Conservation (phyloP, 2,888 invertebrate genomes). For the Crepidodera aurea region DNA sequence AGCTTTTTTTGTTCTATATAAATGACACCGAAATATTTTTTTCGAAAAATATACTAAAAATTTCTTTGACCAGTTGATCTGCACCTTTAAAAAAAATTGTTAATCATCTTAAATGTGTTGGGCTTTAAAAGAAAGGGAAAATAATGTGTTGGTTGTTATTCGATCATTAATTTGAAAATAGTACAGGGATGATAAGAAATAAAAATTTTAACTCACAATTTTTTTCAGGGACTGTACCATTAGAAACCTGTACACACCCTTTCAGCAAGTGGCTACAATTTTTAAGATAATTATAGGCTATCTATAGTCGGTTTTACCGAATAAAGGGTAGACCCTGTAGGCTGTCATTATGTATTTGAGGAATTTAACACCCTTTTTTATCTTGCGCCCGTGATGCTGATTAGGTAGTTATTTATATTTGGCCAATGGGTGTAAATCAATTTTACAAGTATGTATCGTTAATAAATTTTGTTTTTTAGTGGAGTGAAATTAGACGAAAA, state of each 20-base stretch:
- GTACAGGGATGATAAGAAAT: too few species aligned
- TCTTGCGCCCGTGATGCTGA: background rate
- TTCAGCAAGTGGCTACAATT: conserved; percentile 22
- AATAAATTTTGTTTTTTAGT: too few species aligned
- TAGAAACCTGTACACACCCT: conserved; percentile 13
- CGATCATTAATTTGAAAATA: conserved; percentile 31
- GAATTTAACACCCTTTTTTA: conserved; percentile 32
- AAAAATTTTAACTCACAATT: too few species aligned
- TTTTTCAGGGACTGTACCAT: conserved; percentile 15
- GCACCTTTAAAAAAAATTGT: too few species aligned
- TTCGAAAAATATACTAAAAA: conserved; percentile 3
- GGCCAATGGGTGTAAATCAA: background rate
- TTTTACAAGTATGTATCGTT: too few species aligned
- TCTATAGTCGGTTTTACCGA: conserved; percentile 31
- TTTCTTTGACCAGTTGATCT: too few species aligned
- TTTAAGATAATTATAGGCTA: conserved; percentile 37
- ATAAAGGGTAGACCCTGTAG: conserved; percentile 31
- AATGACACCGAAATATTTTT: too few species aligned
- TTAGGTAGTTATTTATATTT: background rate
- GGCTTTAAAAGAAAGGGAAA: conserved; percentile 16
- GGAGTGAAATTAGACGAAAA: too few species aligned
- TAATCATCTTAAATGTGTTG: conserved; percentile 14
- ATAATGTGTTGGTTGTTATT: conserved; percentile 30
- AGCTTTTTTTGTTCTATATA: too few species aligned
- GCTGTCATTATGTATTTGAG: conserved; percentile 31